Percentiles rank a stretch among this genome's conserved stretches.
Conservation (phyloP, 2,113 vertebrate genomes). For the Capra hircus region DNA sequence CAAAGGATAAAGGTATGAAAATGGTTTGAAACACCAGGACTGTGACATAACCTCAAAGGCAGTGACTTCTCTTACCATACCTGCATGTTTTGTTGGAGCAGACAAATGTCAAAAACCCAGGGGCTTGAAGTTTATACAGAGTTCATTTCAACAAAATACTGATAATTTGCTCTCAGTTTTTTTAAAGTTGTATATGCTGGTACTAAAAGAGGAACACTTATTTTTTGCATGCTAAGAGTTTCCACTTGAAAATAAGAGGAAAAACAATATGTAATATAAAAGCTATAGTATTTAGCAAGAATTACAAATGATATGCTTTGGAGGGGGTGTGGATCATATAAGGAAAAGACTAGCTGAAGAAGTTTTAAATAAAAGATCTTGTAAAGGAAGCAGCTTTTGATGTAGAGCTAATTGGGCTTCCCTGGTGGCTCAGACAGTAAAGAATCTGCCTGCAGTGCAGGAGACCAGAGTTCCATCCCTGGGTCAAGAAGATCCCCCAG, state of each 20-base stretch:
- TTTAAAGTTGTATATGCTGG: not conserved
- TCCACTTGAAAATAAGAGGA: not conserved
- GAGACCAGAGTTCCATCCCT: not conserved
- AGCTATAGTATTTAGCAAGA: not conserved
- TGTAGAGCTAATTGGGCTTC: not conserved
- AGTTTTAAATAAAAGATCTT: not conserved
- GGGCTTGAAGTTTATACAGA: not conserved
- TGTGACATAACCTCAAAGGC: too few species aligned
- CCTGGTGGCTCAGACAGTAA: not conserved
- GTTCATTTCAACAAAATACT: not conserved
- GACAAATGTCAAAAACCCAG: not conserved
- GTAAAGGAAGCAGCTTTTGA: not conserved
- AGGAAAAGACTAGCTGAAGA: not conserved
- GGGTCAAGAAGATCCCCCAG: not conserved
- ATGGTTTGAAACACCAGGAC: not conserved
- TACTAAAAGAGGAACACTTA: not conserved
- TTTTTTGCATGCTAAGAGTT: not conserved
- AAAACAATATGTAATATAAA: not conserved
- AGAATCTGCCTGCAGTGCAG: not conserved
- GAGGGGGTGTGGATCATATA: not conserved
- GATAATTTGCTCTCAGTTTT: not conserved
- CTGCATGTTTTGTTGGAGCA: not conserved
- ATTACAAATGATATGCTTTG: not conserved
- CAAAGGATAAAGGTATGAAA: not conserved
- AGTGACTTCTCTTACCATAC: not conserved